These are phyloP conservation scores for Meganola albula DNA, from an alignment of 2,888 invertebrate genomes.

Conservation along the genomic window DNA sequence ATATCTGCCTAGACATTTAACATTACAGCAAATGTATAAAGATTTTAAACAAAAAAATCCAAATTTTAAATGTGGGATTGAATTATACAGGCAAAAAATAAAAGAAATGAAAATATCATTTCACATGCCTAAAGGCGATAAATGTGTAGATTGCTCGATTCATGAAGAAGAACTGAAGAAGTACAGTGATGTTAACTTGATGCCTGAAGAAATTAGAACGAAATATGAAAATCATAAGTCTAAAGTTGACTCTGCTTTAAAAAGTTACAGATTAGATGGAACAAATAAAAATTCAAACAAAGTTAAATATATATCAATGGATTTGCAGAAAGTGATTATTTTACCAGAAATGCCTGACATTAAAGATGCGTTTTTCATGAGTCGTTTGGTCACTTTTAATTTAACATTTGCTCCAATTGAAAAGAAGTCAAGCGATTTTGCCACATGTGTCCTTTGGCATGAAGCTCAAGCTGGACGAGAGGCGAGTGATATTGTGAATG, in stretches of 20 bases:
- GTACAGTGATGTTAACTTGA: slow-evolving; percentile 3
- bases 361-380: slow-evolving; percentile 6
- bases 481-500: slow-evolving; percentile 8
- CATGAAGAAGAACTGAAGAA: slow-evolving; percentile 8
- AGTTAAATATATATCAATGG: slow-evolving; percentile 10
- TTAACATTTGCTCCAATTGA: slow-evolving; percentile 25
- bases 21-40: slow-evolving; percentile 9
- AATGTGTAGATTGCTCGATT: slow-evolving; percentile 4
- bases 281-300: slow-evolving; percentile 7
- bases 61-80: slow-evolving; percentile 10
- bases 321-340: slow-evolving; percentile 5
- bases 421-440: slow-evolving; percentile 3
- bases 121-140: slow-evolving; percentile 6
- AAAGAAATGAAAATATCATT: slow-evolving; percentile 10
- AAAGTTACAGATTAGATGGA: slow-evolving; percentile 9
- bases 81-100: slow-evolving; percentile 10
- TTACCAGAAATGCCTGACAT: slow-evolving; percentile 3
- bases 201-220: slow-evolving; percentile 2
- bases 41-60: slow-evolving; percentile 10
- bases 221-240: slow-evolving; percentile 4
- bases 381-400: slow-evolving; percentile 9
- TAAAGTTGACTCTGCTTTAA: slow-evolving; percentile 3
- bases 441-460: slow-evolving; percentile 7
- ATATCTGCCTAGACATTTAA: slow-evolving; percentile 10
- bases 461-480: slow-evolving; percentile 9